A percentile compares a stretch with the other conserved stretches of the same genome.
phyloP scores from a whole-genome alignment of 2,797 vertebrate species.

The Lepus oiostolus region DNA sequence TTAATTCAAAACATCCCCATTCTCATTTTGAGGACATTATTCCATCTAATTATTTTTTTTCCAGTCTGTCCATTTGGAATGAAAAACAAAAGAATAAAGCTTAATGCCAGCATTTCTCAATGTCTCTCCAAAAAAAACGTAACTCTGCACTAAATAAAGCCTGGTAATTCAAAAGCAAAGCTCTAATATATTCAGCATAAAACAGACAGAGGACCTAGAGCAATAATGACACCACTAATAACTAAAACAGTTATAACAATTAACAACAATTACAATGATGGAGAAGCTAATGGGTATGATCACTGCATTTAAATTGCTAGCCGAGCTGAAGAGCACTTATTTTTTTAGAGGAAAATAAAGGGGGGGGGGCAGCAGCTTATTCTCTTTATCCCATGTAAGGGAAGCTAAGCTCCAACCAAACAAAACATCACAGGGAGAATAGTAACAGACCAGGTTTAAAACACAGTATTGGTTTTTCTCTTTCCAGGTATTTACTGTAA shows the following conservation, averaged over 20 bases:
- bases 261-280: constrained; percentile 83
- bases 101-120: constrained; percentile 79
- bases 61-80: constrained; percentile 82
- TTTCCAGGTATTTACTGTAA: constrained; percentile 58
- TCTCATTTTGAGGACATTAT: constrained; percentile 83
- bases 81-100: constrained; percentile 78
- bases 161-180: constrained; percentile 79
- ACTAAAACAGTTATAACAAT: constrained; percentile 84
- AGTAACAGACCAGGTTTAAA: constrained; percentile 2
- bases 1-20: constrained; percentile 74
- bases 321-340: constrained; percentile 75
- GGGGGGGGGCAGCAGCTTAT: constrained; percentile 32
- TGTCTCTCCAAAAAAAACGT: constrained; percentile 57
- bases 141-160: constrained; percentile 83
- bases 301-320: constrained; percentile 79
- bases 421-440: constrained; percentile 19
- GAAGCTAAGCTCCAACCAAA: constrained; percentile 44
- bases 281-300: constrained; percentile 83
- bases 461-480: constrained; percentile 2
- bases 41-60: constrained; percentile 82
- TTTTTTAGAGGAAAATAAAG: constrained; percentile 19
- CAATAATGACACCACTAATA: constrained; percentile 81
- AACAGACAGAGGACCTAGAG: constrained; percentile 84
- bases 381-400: constrained; percentile 47
- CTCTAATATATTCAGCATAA: constrained; percentile 74